Evolutionary conservation across 2,113 vertebrate species (phyloP), one percentile per base, ranked within the genome.

Genomic region (Marcusenius ussheri): DNA sequence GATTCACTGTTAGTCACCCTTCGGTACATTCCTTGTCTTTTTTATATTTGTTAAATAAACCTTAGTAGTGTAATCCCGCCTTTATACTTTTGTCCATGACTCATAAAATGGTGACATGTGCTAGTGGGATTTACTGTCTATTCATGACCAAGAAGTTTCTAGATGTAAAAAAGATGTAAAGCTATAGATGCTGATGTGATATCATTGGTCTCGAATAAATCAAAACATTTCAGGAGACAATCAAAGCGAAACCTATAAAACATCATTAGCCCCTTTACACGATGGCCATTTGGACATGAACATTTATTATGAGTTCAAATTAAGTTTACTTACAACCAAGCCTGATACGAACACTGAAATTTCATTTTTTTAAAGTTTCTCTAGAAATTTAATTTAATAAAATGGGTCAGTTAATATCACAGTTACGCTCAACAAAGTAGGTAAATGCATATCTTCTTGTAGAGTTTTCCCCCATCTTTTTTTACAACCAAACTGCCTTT

Each of bases 51-150:
- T 80, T 35, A 35, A 39, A 80, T 80, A 47, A 84, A 84, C 83
- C 3, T 47, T n/a, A 84, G 45, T n/a, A 84, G 19, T 45, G 74
- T 80, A 45, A 84, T 47, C 19, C 17, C 21, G n/a, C 17, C 19
- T 47, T 84, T 24, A 24, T 84, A 24, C 42, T n/a, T 46, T n/a
- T 46, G 45, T 47, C 77, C 77, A 83, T 2, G 39, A 39, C 77
- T 83, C 77, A 39, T 83, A 39, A 80, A 80, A 80, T 96, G 95
- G 93, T 93, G 91, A 93, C 95, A 95, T 95, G 96, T 97, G 95
- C 93, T 94, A 15, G 11, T 35, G 39, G 4, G 31, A 77, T 2
- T 39, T 17, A 39, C 8, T 66, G 31, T 15, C 70, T 13, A 80
- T 17, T 80, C 15, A 42, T 39, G 15, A 17, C 35, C 15, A 39